phyloP scores from a whole-genome alignment of 1,140 invertebrate species.

The Arctopsyche grandis region DNA sequence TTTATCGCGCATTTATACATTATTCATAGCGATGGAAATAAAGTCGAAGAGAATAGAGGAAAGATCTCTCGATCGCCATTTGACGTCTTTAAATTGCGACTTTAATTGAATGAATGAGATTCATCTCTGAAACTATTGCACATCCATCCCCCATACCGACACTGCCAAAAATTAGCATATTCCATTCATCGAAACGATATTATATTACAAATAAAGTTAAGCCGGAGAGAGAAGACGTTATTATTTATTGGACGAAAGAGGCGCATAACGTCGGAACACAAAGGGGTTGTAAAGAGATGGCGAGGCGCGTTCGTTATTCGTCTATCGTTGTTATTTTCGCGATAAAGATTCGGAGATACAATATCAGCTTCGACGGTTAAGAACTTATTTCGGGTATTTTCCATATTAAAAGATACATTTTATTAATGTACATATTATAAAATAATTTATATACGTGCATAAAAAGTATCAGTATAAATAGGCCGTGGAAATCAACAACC shows the following conservation, averaged over 20 bases:
- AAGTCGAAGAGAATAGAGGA: not conserved
- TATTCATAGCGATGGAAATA: constrained; percentile 11
- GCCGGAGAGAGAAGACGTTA: not conserved
- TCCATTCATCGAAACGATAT: constrained; percentile 6
- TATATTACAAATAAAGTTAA: not conserved
- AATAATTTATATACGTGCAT: not conserved
- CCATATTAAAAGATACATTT: too few species aligned
- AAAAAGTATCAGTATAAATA: too few species aligned
- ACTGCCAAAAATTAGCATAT: not conserved
- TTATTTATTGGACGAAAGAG: not conserved
- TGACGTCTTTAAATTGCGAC: not conserved
- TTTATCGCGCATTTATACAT: constrained; percentile 12
- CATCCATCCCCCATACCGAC: not conserved
- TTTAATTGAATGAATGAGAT: not conserved
- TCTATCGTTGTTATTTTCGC: not conserved
- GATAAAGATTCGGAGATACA: not conserved
- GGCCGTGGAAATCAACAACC: not conserved
- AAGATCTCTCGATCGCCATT: not conserved
- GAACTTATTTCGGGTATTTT: too few species aligned
- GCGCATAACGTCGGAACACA: not conserved
- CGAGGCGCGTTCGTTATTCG: not conserved
- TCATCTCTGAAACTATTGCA: not conserved
- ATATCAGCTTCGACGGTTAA: not conserved
- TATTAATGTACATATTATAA: too few species aligned
- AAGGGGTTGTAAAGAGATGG: not conserved